Conservation (phyloP, 1,140 invertebrate genomes). For the Halotydeus destructor region DNA sequence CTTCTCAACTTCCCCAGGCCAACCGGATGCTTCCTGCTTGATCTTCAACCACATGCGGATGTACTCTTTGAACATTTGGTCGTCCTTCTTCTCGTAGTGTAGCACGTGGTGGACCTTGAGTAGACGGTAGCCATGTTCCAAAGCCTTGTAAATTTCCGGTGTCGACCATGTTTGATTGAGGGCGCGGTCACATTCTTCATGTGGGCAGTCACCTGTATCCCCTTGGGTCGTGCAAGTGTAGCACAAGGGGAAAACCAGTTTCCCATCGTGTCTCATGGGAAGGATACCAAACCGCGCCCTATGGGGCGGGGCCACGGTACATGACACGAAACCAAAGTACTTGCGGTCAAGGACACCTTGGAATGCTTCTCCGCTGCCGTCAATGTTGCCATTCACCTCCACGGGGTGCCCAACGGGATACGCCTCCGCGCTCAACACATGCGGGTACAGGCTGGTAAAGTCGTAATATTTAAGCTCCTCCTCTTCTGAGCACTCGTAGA, state of each 20-base stretch:
- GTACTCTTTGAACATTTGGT: neutral
- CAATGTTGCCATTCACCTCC: neutral
- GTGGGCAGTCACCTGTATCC: neutral
- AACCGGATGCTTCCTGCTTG: neutral
- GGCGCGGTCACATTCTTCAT: neutral
- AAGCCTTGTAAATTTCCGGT: neutral
- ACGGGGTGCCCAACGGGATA: neutral
- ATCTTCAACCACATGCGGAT: neutral
- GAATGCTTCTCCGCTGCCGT: neutral
- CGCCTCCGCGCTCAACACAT: neutral
- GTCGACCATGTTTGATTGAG: neutral
- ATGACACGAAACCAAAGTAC: neutral
- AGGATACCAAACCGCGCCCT: neutral
- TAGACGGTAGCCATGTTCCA: neutral
- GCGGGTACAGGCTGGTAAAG: constrained; percentile 3
- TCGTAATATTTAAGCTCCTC: constrained; percentile 1
- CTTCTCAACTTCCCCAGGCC: no score
- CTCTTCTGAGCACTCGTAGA: neutral
- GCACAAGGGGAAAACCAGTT: constrained; percentile 2
- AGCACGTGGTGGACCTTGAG: neutral
- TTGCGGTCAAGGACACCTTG: no score
- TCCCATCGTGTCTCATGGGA: neutral
- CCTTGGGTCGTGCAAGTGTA: neutral
- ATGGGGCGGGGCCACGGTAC: neutral
- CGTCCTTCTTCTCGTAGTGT: neutral